Evolutionary conservation across 2,113 vertebrate genomes (phyloP), one percentile per base, ranked within the genome.

Genomic region (Malurus cyaneus): DNA sequence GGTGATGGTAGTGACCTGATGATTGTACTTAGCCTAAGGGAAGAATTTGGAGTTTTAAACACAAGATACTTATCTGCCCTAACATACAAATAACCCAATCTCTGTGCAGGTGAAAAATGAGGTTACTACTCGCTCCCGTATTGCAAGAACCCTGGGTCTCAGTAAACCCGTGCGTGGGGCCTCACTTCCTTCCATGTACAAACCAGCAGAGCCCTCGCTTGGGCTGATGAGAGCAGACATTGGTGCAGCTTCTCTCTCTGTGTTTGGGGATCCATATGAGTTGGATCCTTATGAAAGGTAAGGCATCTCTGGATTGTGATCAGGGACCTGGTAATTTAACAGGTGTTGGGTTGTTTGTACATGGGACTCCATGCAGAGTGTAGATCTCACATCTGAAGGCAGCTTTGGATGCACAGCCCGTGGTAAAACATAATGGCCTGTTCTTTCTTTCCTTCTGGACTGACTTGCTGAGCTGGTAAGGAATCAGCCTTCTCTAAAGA

Each of bases 191-290:
- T 98, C 98, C 4, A 91, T 99, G 28, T 98, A 98, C 92, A 98
- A 97, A 60, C 98, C 98, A 0, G 31, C 70, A 0, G 99, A 99
- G 69, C 98, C 98, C 52, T 99, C 98, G 0, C 96, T 99, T 52
- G 98, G 98, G 46, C 97, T 97, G 83, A 98, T 99, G 99, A 98
- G 99, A 46, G 98, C 98, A 9, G 99, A 99, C 80, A 99, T 99
- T 1, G 99, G 99, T 29, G 99, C 98, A n/a, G 98, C 99, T 50
- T 97, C 99, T 14, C 97, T 99, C 11, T 99, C 99, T 8, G 98
- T 99, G 46, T 99, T 99, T 53, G 99, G 99, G 91, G 99, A 99
- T 92, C 98, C 99, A 0, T 98, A 98, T 56, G 99, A 99, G 93
- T 95, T 99, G 93, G 98, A 99, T 94, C 98, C 98, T 20, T 98